Conservation (phyloP, 2,888 invertebrate genomes). For the Parthenolecanium corni region DNA sequence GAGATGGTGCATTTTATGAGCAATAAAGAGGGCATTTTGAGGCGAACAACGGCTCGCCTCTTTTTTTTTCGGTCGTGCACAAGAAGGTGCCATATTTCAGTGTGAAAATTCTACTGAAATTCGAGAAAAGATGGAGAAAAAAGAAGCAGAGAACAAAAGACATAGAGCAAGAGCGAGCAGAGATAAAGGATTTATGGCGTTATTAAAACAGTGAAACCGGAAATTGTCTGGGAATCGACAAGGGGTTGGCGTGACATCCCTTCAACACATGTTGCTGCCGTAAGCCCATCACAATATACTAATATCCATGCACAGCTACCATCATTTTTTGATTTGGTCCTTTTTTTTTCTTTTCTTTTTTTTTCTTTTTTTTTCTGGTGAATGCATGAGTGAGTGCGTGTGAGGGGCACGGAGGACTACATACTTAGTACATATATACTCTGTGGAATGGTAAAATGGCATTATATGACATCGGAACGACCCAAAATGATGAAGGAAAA, state of each 20-base stretch:
- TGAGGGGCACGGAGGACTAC: not conserved
- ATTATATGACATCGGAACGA: not conserved
- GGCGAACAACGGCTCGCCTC: no score
- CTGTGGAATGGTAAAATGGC: no score
- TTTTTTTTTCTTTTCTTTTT: no score
- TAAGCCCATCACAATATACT: not conserved
- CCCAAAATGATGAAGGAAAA: not conserved
- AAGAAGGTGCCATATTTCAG: no score
- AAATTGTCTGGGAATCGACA: slow-evolving; percentile 24
- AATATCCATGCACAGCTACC: slow-evolving; percentile 14
- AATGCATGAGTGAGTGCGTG: not conserved
- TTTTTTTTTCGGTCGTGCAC: no score
- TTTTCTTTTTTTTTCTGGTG: slow-evolving; percentile 4
- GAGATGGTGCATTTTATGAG: no score
- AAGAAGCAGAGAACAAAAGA: no score
- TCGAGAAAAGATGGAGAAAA: no score
- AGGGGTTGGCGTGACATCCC: slow-evolving; percentile 24
- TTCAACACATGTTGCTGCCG: slow-evolving; percentile 22
- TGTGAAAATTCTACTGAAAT: no score
- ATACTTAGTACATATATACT: no score
- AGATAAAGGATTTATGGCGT: slow-evolving; percentile 22
- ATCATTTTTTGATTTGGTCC: no score
- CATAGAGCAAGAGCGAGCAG: not conserved
- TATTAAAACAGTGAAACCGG: slow-evolving; percentile 23
- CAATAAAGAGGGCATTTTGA: no score